These are phyloP conservation scores for Plestiodon gilberti DNA, from an alignment of 2,113 vertebrate species.

Conservation along the genomic window DNA sequence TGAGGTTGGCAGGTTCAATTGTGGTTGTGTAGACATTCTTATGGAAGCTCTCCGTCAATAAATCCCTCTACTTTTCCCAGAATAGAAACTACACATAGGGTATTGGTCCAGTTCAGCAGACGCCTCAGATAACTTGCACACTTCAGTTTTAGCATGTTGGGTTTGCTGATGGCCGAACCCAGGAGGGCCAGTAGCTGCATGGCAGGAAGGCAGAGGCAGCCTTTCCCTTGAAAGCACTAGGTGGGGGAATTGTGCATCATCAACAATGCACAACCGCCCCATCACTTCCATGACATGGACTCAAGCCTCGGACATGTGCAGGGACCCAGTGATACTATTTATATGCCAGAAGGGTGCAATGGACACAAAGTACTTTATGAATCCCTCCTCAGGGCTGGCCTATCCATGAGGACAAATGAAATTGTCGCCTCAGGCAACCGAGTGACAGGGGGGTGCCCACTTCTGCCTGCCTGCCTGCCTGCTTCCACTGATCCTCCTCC, in stretches of 20 bases:
- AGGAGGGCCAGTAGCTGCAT: neutral
- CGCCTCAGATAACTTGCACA: neutral
- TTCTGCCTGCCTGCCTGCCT: too few relatives aligned
- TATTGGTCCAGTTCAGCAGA: constrained; percentile 4
- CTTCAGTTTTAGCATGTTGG: too few relatives aligned
- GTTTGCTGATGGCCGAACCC: neutral
- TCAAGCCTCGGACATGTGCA: neutral
- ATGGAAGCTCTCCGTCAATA: neutral
- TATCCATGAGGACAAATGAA: too few relatives aligned
- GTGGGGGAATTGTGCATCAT: too few relatives aligned
- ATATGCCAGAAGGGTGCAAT: neutral
- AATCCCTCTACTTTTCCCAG: neutral
- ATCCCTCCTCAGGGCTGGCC: too few relatives aligned
- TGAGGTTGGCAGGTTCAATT: neutral
- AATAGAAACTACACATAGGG: neutral
- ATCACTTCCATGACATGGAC: neutral
- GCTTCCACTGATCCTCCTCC: too few relatives aligned
- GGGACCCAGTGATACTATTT: neutral
- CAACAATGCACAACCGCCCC: neutral
- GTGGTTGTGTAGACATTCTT: neutral
- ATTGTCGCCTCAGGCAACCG: too few relatives aligned
- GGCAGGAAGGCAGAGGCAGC: too few relatives aligned
- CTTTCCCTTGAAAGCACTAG: neutral
- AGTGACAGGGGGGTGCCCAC: too few relatives aligned
- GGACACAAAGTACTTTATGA: too few relatives aligned